Conservation (phyloP, 1,140 invertebrate genomes). For the Ceratosolen solmsi region DNA sequence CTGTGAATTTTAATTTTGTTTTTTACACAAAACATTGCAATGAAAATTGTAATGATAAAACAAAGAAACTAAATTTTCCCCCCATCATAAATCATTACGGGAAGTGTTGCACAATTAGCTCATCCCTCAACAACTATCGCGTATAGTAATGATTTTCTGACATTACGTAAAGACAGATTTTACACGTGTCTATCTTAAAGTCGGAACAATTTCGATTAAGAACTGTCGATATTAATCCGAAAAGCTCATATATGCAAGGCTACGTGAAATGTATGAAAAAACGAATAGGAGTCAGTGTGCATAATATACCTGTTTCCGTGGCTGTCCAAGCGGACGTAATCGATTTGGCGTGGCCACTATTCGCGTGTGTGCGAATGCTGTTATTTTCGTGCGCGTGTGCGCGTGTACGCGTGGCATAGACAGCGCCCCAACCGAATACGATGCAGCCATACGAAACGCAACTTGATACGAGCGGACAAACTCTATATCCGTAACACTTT, state of each 20-base stretch:
- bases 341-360: conserved; percentile 14
- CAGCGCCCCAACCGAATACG: neutral
- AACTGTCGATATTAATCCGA: conserved; percentile 24
- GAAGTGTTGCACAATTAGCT: neutral
- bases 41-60: no score
- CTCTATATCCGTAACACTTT: neutral
- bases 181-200: no score
- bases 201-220: conserved; percentile 38
- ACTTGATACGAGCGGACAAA: neutral
- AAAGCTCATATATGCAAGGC: neutral
- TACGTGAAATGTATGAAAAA: neutral
- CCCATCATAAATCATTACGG: no score
- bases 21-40: no score
- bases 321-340: neutral
- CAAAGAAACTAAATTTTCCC: no score
- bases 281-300: conserved; percentile 1
- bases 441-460: neutral
- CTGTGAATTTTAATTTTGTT: no score
- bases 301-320: conserved; percentile 41
- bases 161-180: neutral
- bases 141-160: neutral
- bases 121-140: neutral
- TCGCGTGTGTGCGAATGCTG: neutral
- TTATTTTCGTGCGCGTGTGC: neutral
- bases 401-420: neutral